A percentile compares a stretch with the other conserved stretches of the same genome.
Evolutionary conservation across 2,888 invertebrate species (phyloP).

Genomic region (Crocallis elinguaria): DNA sequence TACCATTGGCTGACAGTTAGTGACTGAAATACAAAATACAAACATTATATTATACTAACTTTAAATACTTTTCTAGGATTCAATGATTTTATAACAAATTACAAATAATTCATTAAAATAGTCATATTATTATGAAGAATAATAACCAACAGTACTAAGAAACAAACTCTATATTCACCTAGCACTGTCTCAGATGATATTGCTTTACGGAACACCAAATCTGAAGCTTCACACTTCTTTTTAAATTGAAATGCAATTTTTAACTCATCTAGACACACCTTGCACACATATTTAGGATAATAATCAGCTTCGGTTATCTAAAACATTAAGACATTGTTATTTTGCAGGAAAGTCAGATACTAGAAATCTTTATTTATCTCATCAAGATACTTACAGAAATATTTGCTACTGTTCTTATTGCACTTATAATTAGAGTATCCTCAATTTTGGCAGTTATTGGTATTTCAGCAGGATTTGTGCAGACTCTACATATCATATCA

Average conservation of each 20-base stretch:
- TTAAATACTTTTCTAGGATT: no score
- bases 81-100: no score
- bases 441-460: constrained; percentile 37
- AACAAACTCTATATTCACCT: constrained; percentile 11
- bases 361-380: no score
- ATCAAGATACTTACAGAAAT: constrained; percentile 33
- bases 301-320: constrained; percentile 39
- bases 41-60: no score
- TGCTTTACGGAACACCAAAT: constrained; percentile 36
- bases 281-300: constrained; percentile 42
- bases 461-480: constrained; percentile 39
- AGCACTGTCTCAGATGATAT: constrained; percentile 27
- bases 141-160: not conserved
- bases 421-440: constrained; percentile 34
- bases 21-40: constrained; percentile 10
- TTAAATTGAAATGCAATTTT: constrained; percentile 41
- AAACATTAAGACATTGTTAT: constrained; percentile 11
- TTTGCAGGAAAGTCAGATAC: no score
- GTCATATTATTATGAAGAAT: no score
- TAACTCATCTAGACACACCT: constrained; percentile 38
- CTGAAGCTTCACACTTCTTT: constrained; percentile 42
- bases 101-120: no score
- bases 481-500: constrained; percentile 44
- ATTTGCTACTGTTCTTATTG: constrained; percentile 38
- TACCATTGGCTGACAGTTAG: constrained; percentile 28